Conservation (phyloP, 2,888 invertebrate genomes). For the Penaeus monodon region DNA sequence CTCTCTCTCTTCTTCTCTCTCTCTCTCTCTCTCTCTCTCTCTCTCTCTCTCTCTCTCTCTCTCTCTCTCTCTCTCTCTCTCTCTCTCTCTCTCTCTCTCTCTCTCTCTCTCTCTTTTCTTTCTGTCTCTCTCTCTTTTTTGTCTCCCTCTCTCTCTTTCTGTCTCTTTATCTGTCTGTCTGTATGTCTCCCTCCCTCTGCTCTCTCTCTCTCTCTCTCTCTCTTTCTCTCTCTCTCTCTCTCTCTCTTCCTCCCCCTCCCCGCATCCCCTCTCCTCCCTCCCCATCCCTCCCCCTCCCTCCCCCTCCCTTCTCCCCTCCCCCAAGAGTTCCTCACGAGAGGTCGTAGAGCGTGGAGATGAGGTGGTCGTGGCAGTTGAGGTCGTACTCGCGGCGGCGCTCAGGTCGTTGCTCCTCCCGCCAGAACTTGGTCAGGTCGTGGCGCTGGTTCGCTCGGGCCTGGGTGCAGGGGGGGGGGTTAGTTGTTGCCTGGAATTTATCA, state of each 20-base stretch:
- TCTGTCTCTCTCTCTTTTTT: no score
- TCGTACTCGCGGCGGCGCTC: constrained; percentile 42
- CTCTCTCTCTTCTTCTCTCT: constrained; percentile 4
- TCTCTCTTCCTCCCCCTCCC: neutral
- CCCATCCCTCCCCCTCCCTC: neutral
- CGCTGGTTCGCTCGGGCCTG: constrained; percentile 21
- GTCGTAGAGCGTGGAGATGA: constrained; percentile 39
- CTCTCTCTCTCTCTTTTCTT: neutral
- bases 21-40: constrained; percentile 13
- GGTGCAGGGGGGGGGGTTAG: no score
- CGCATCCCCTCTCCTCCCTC: neutral
- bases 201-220: neutral
- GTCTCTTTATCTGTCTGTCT: neutral
- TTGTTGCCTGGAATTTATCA: no score
- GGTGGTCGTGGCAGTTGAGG: constrained; percentile 40
- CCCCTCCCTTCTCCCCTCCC: neutral
- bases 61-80: neutral
- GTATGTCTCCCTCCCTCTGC: neutral
- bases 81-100: neutral
- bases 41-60: neutral
- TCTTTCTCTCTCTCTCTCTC: neutral
- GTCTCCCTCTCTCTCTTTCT: neutral
- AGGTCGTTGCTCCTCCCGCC: constrained; percentile 43
- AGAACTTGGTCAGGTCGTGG: constrained; percentile 16
- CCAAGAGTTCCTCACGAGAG: constrained; percentile 17